Evolutionary conservation across 1,140 invertebrate genomes (phyloP).

Genomic region (Zaprionus nigranus): DNA sequence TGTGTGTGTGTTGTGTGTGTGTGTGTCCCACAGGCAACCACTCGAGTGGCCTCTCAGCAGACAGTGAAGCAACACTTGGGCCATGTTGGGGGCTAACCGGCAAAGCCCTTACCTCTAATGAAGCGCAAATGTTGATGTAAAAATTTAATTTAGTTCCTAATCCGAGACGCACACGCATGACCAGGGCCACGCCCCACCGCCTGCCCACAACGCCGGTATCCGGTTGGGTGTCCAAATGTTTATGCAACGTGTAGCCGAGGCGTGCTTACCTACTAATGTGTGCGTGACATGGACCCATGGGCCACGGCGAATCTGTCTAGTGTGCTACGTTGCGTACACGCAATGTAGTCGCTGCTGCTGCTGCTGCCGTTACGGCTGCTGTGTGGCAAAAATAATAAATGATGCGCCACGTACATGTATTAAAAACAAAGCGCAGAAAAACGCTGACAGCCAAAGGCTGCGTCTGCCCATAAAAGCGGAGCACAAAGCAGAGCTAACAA

Average conservation of each 20-base stretch:
- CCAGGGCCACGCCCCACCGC: constrained; percentile 27
- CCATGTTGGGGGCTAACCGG: constrained; percentile 1
- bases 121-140: constrained; percentile 81
- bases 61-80: constrained; percentile 42
- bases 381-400: constrained; percentile 74
- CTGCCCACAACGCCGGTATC: constrained; percentile 19
- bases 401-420: constrained; percentile 79
- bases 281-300: constrained; percentile 76
- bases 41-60: constrained; percentile 47
- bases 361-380: constrained; percentile 18
- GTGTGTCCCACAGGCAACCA: constrained; percentile 34
- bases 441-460: constrained; percentile 62
- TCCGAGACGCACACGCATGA: constrained; percentile 62
- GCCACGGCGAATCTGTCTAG: constrained; percentile 36
- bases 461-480: constrained; percentile 42
- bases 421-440: constrained; percentile 79
- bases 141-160: constrained; percentile 81
- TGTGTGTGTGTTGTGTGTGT: constrained; percentile 2
- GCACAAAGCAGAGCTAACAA: constrained; percentile 78
- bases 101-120: constrained; percentile 61
- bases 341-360: constrained; percentile 37
- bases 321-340: constrained; percentile 71
- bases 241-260: constrained; percentile 70
- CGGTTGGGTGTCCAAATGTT: constrained; percentile 67
- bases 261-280: constrained; percentile 79